Evolutionary conservation across 2,797 vertebrate species (phyloP).

Genomic region (Percopsis omiscomaycus): DNA sequence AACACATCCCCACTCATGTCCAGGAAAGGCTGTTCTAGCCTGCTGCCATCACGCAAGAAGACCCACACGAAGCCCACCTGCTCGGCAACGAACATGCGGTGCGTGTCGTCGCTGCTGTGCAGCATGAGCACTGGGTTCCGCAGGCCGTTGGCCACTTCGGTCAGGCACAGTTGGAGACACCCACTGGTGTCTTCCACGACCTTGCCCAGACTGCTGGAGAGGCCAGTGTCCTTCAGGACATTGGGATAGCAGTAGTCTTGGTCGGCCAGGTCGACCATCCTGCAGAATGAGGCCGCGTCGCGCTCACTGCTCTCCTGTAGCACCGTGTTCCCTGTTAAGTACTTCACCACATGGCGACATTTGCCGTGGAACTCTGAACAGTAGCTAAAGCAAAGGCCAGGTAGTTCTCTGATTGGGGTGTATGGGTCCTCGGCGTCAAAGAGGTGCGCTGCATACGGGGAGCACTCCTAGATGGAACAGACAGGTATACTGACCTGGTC

Average conservation of each 20-base stretch:
- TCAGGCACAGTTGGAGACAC: slow-evolving; percentile 91
- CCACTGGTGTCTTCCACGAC: slow-evolving; percentile 81
- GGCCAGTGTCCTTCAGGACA: slow-evolving; percentile 79
- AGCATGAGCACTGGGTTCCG: slow-evolving; percentile 92
- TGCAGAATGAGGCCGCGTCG: slow-evolving; percentile 74
- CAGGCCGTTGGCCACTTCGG: slow-evolving; percentile 88
- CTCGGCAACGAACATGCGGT: slow-evolving; percentile 92
- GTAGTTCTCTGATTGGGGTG: slow-evolving; percentile 84
- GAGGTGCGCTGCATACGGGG: slow-evolving; percentile 93
- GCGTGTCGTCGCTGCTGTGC: slow-evolving; percentile 89
- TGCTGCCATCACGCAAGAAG: slow-evolving; percentile 85
- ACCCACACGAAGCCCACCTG: slow-evolving; percentile 94
- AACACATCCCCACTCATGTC: slow-evolving; percentile 88
- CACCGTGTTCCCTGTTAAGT: slow-evolving; percentile 70
- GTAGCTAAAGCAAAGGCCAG: slow-evolving; percentile 91
- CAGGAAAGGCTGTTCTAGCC: slow-evolving; percentile 86
- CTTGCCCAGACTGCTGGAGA: slow-evolving; percentile 83
- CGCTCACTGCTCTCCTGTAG: slow-evolving; percentile 64
- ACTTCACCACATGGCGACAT: slow-evolving; percentile 75
- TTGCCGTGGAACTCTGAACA: slow-evolving; percentile 77
- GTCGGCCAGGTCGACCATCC: slow-evolving; percentile 83
- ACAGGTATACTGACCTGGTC: slow-evolving; percentile 26
- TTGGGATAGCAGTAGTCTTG: slow-evolving; percentile 91
- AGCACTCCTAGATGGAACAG: slow-evolving; percentile 84
- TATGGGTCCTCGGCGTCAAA: slow-evolving; percentile 89